phyloP scores from a whole-genome alignment of 2,797 vertebrate species.

The Otolemur crassicaudatus region DNA sequence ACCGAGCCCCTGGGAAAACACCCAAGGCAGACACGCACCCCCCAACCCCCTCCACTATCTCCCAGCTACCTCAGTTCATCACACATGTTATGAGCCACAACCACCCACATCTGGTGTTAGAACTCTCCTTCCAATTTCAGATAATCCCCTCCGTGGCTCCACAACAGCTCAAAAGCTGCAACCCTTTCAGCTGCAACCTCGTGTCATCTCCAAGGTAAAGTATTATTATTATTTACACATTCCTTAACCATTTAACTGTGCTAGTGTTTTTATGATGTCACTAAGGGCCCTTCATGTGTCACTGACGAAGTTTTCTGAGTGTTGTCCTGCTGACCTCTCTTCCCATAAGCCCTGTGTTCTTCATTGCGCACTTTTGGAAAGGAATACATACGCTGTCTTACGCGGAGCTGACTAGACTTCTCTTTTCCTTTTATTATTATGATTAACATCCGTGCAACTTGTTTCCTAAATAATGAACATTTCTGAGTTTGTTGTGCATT shows the following conservation, averaged over 20 bases:
- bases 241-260: background rate
- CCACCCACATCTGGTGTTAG: background rate
- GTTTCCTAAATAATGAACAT: constrained; percentile 7
- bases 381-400: background rate
- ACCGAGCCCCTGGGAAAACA: background rate
- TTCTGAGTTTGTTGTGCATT: background rate
- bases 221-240: background rate
- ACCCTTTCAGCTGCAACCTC: background rate
- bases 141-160: rapidly evolving
- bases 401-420: background rate
- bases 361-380: background rate
- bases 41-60: background rate
- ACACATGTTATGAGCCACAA: background rate
- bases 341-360: background rate
- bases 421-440: constrained; percentile 38
- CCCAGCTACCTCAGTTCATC: background rate
- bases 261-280: background rate
- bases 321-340: background rate
- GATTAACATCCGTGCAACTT: background rate
- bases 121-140: background rate
- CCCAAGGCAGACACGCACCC: background rate
- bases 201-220: background rate
- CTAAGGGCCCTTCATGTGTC: background rate
- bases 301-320: background rate
- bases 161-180: background rate